Evolutionary conservation across 35 echinoderm and acorn worm genomes (phyloP), one percentile per base, ranked within the genome.

Genomic region (Ptychodera flava): DNA sequence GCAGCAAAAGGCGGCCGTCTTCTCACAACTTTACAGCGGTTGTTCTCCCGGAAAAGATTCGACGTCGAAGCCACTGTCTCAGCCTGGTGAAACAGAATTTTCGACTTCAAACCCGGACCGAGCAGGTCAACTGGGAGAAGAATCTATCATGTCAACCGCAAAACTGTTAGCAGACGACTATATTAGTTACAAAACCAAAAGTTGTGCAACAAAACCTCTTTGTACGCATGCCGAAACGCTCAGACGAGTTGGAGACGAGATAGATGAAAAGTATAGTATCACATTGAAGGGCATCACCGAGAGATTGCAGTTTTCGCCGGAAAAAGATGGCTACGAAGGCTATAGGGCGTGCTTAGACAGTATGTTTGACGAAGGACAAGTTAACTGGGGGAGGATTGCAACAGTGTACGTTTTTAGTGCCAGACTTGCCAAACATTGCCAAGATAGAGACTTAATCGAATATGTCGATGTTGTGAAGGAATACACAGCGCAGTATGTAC

Each of bases 341-440:
- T 99, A 94, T 76, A 87, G 77, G 16, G 90, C 91, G 35, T 92
- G 92, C 85, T 86, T 99, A 35, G 89, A 99, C 79, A 88, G 90
- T 90, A 94, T 99, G 93, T 99, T 99, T 86, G 96, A 94, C 36
- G 91, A 99, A 94, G 96, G 96, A 37, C 80, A 92, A 28, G 91
- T 88, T 38, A 99, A 91, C 77, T 99, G 96, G 96, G 96, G 96
- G 79, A 88, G 96, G 34, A 88, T 94, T 83, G 93, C 94, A 2
- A 99, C 94, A 92, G 96, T 99, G 16, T 99, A 99, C 85, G 96
- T 99, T 2, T 99, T 99, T 86, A 92, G 93, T 31, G 92, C 96
- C 30, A 91, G 96, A 88, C 85, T 99, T 0, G 96, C 96, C 0
- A 93, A 99, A 88, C 90, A 99, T 85, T 99, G 96, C 64, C 85